Base-by-base conservation (phyloP, 2,113 vertebrate genomes). In the Scortum barcoo region DNA sequence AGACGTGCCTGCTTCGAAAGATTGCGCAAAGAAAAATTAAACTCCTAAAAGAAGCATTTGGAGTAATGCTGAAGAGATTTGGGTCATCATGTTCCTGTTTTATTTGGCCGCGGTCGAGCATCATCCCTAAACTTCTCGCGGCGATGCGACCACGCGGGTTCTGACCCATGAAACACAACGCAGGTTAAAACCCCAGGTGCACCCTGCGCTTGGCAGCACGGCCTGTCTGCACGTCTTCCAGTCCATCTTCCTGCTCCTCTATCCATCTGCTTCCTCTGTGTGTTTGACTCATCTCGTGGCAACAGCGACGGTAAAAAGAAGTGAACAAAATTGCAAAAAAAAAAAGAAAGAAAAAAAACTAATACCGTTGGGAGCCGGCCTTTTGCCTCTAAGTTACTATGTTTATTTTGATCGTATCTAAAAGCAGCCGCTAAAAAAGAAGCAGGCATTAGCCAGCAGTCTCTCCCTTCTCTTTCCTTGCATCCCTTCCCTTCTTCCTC, bases 391-490 rank as follows among this genome's bases (percentile, higher is more conserved):
- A 73, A 86, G 76, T 63, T 68, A 65, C 17, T 0, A 7, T 60
- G 78, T 86, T 90, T 86, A 88, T 85, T 90, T 78, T 86, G 78
- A 88, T 86, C 40, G 6, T 19, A 72, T 87, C 84, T 74, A 83
- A 88, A 89, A 80, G 75, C 38, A 61, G 84, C 13, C 26, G 24
- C 75, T 76, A 38, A 70, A 74, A 71, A 80, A 57, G 80, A 68
- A 77, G 53, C 69, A 40, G 57, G 33, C 67, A 74, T 76, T 73
- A 78, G 30, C 38, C 70, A 68, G 53, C 74, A 33, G 46, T 68
- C 54, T 60, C 76, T 78, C 7, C 40, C 68, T 78, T 58, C 16
- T 58, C 16, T 53, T 61, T 78, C 42, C 77, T 79, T 11, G 1
- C 63, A 71, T 79, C 62, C 51, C 78, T 46, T 79, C 62, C 51